Evolutionary conservation across 2,113 vertebrate species (phyloP).

Genomic region (Spea multiplicata): DNA sequence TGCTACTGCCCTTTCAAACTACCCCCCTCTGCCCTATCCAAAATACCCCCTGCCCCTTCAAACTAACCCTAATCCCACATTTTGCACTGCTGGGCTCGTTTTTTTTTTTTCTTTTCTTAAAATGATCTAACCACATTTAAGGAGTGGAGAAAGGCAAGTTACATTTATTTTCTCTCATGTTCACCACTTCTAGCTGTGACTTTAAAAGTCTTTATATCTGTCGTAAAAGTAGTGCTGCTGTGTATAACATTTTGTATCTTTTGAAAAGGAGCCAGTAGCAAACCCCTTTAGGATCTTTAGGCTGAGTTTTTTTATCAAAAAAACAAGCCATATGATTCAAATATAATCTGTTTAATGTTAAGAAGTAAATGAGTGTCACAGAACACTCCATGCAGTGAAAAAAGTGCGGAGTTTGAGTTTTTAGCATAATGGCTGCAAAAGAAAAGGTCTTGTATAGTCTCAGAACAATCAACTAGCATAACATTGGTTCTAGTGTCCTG

Average conservation of each 20-base stretch:
- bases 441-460: neutral
- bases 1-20: too few relatives aligned
- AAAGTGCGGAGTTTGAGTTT: constrained; percentile 24
- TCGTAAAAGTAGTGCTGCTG: constrained; percentile 1
- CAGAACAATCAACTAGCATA: constrained; percentile 7
- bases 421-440: constrained; percentile 14
- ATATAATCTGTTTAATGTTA: constrained; percentile 11
- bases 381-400: constrained; percentile 16
- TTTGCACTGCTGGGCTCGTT: too few relatives aligned
- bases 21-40: too few relatives aligned
- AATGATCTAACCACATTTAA: too few relatives aligned
- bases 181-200: neutral
- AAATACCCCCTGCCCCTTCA: too few relatives aligned
- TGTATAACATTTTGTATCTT: neutral
- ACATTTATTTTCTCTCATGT: neutral
- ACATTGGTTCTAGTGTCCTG: constrained; percentile 1
- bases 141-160: too few relatives aligned
- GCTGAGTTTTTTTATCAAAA: neutral
- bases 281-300: constrained; percentile 1
- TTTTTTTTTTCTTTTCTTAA: too few relatives aligned
- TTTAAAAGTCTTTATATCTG: constrained; percentile 8
- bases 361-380: constrained; percentile 10
- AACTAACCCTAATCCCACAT: too few relatives aligned
- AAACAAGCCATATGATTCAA: constrained; percentile 15
- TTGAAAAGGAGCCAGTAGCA: constrained; percentile 4